Percentiles rank a stretch among this genome's conserved stretches.
phyloP scores from a whole-genome alignment of 2,113 vertebrate genomes.

The Pteronura brasiliensis region DNA sequence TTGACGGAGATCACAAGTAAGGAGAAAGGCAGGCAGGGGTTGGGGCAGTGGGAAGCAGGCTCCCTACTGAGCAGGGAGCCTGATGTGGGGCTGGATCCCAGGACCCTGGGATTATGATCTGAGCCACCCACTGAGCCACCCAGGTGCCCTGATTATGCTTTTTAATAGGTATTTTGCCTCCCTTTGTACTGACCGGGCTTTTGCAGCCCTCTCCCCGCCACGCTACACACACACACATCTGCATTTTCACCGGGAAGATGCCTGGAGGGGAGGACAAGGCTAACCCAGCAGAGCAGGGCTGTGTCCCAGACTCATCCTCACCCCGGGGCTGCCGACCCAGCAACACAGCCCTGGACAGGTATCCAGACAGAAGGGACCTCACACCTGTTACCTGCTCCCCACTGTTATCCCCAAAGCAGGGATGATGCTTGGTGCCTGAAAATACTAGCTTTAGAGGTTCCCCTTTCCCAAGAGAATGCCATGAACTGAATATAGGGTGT shows the following conservation, averaged over 20 bases:
- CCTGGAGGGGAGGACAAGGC: not conserved
- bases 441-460: not conserved
- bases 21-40: too few species aligned
- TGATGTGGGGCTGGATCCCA: too few species aligned
- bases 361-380: not conserved
- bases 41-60: too few species aligned
- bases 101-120: too few species aligned
- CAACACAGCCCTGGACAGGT: too few species aligned
- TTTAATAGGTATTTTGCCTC: not conserved
- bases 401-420: not conserved
- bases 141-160: not conserved
- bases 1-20: too few species aligned
- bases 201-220: not conserved
- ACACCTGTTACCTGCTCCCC: not conserved
- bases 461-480: not conserved
- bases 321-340: not conserved
- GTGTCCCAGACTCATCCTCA: not conserved
- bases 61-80: too few species aligned
- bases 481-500: not conserved
- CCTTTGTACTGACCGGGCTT: not conserved
- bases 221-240: not conserved
- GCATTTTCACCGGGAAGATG: not conserved
- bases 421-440: not conserved
- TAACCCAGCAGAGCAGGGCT: not conserved
- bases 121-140: too few species aligned